Evolutionary conservation across 2,797 vertebrate genomes (phyloP).

Genomic region (Microctenopoma lineatum): DNA sequence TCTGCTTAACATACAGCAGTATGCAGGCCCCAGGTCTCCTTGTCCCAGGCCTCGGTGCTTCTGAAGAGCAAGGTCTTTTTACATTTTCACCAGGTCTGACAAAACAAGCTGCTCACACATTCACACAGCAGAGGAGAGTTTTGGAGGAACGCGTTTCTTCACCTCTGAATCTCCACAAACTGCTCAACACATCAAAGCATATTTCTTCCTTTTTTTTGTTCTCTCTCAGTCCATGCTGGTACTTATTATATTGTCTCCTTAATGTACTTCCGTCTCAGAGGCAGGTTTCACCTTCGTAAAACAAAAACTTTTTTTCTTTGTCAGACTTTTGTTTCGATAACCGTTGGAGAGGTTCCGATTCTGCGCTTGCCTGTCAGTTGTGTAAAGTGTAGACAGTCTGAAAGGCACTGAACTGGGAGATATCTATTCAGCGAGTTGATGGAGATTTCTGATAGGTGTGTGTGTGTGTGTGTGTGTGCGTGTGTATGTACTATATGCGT

Average conservation of each 20-base stretch:
- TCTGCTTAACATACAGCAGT: constrained; percentile 73
- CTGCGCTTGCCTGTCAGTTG: constrained; percentile 35
- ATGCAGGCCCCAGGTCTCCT: constrained; percentile 69
- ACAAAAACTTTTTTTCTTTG: constrained; percentile 72
- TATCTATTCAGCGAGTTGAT: constrained; percentile 42
- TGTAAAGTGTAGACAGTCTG: constrained; percentile 23
- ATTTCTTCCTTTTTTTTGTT: not conserved
- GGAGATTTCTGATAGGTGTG: constrained; percentile 42
- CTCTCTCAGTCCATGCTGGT: not conserved
- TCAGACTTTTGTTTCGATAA: constrained; percentile 46
- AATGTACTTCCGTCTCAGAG: constrained; percentile 75
- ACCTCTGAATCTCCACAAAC: constrained; percentile 45
- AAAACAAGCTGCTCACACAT: constrained; percentile 72
- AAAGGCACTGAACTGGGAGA: constrained; percentile 39
- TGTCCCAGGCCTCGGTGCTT: constrained; percentile 69
- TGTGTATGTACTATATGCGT: constrained; percentile 13
- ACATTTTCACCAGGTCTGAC: constrained; percentile 67
- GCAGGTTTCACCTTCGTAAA: constrained; percentile 86
- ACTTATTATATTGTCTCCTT: constrained; percentile 1
- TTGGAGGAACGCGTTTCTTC: constrained; percentile 36
- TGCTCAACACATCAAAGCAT: constrained; percentile 25
- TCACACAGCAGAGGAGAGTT: constrained; percentile 32
- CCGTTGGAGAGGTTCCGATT: constrained; percentile 24
- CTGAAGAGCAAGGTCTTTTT: constrained; percentile 73
- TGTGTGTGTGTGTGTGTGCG: constrained; percentile 4